Percentiles rank a stretch among this genome's conserved stretches.
These are phyloP conservation scores for Sebastes kiyomatsui DNA, from an alignment of 2,797 vertebrate species.

Conservation along the genomic window DNA sequence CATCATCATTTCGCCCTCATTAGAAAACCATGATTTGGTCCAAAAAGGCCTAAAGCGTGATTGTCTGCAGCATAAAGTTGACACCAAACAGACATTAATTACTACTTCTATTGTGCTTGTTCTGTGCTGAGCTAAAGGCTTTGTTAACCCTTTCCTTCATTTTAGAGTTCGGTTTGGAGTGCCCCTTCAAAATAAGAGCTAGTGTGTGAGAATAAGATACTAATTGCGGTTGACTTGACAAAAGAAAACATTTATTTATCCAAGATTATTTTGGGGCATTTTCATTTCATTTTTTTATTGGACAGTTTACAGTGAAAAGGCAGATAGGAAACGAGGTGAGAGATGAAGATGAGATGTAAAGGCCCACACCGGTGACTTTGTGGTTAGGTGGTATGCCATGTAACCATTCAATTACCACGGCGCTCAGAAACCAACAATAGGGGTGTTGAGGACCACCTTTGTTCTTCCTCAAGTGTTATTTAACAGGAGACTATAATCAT, in stretches of 20 bases:
- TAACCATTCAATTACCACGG: neutral
- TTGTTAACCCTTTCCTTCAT: neutral
- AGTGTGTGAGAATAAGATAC: neutral
- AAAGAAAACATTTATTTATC: neutral
- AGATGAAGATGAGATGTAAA: neutral
- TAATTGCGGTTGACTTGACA: neutral
- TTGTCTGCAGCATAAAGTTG: neutral
- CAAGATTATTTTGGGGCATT: neutral
- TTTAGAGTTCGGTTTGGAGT: neutral
- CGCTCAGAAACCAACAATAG: neutral
- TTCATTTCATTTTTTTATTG: neutral
- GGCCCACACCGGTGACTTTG: neutral
- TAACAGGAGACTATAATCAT: neutral
- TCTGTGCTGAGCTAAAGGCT: conserved; percentile 2
- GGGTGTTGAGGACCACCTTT: neutral
- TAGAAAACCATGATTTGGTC: neutral
- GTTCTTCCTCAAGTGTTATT: neutral
- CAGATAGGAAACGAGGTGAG: neutral
- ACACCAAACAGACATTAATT: neutral
- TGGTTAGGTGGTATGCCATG: too few relatives aligned
- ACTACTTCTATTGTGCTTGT: neutral
- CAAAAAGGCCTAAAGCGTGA: neutral
- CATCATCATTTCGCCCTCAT: neutral
- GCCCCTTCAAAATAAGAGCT: neutral
- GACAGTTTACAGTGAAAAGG: neutral